These are phyloP conservation scores for Leptodirus hochenwartii DNA, from an alignment of 2,888 invertebrate genomes.

Conservation along the genomic window DNA sequence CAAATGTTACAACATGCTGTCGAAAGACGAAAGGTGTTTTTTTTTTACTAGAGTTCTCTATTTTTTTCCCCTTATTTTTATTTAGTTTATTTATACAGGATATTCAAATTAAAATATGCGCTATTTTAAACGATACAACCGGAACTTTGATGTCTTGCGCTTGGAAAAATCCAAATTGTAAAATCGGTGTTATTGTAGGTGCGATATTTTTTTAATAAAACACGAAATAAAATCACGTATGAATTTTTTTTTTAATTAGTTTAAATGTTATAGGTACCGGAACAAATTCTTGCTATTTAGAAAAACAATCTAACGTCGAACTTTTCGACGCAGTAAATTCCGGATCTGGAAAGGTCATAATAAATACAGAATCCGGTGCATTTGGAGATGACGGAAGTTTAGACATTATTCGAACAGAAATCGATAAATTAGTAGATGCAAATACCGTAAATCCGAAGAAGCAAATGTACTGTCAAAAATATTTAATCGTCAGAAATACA, in stretches of 20 bases:
- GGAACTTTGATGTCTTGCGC: slow-evolving; percentile 89
- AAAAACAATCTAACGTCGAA: slow-evolving; percentile 65
- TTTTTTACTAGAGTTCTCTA: too few relatives aligned
- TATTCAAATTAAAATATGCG: slow-evolving; percentile 65
- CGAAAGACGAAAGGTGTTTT: slow-evolving; percentile 52
- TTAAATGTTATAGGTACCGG: slow-evolving; percentile 92
- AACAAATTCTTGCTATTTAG: slow-evolving; percentile 90
- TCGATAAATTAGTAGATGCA: slow-evolving; percentile 65
- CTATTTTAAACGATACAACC: slow-evolving; percentile 83
- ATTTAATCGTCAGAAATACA: too few relatives aligned
- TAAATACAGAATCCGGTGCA: slow-evolving; percentile 96
- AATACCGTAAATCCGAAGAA: slow-evolving; percentile 68
- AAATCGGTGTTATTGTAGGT: slow-evolving; percentile 70
- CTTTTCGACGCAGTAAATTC: slow-evolving; percentile 48
- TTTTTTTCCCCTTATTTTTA: too few relatives aligned
- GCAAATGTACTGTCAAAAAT: too few relatives aligned
- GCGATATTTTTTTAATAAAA: too few relatives aligned
- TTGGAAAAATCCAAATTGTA: slow-evolving; percentile 56
- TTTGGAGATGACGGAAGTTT: slow-evolving; percentile 82
- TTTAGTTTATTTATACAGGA: too few relatives aligned
- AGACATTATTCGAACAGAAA: slow-evolving; percentile 72
- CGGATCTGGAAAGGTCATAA: slow-evolving; percentile 55
- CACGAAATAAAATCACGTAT: too few relatives aligned
- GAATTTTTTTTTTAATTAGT: too few relatives aligned
- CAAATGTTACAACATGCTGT: slow-evolving; percentile 75